Evolutionary conservation across 2,113 vertebrate species (phyloP), one percentile per base, ranked within the genome.

Genomic region (Ancistrus triradiatus): DNA sequence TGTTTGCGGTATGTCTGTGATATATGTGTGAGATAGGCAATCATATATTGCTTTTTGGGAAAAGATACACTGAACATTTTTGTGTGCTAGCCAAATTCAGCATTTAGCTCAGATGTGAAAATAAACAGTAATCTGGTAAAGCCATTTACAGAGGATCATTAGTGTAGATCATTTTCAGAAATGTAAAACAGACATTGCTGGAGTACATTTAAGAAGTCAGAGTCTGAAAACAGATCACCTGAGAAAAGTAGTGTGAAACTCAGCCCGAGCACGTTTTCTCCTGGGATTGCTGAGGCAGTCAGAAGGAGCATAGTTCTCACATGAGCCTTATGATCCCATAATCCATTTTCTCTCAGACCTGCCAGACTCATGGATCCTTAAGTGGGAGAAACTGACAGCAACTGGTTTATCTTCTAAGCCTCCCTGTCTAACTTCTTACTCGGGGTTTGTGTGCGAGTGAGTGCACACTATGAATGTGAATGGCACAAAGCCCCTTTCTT

Each of bases 261-360:
- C 13, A 13, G 63, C 9, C 63, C 33, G 44, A 38, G 22, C n/a
- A 40, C 46, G 55, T 40, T 31, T 37, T 59, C 64, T 50, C 64
- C 17, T 59, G 64, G 55, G 64, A 66, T 18, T 28, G 33, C 37
- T 56, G 31, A 52, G 40, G 44, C 37, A 44, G 66, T 52, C 27
- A 51, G 40, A 47, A 52, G 49, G 27, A 25, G 48, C 57, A 61
- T 44, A 53, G 48, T 60, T 61, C 57, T 61, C 40, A 55, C 50
- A 68, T 68, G 66, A 68, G 58, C 37, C 58, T 37, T 37, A 47
- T 61, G 40, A 69, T 69, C 59, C 50, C 24, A 56, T 69, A 69
- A 69, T 69, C 66, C 59, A 4, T 69, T 35, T 69, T 15, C 56
- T 62, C 42, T 48, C 15, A 37, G 48, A 61, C 66, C 49, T 62